phyloP scores from a whole-genome alignment of 2,888 invertebrate species.

The Machimus atricapillus region DNA sequence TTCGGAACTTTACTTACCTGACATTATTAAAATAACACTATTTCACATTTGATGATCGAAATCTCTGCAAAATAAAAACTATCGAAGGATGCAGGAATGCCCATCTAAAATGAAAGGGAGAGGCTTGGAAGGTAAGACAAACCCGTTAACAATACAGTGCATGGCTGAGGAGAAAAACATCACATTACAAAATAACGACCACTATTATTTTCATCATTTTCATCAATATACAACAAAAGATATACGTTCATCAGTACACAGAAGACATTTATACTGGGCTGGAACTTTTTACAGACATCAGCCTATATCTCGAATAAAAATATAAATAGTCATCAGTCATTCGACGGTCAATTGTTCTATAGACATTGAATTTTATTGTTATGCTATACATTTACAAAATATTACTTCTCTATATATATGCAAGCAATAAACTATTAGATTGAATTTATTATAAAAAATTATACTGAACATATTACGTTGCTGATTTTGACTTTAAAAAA shows the following conservation, averaged over 20 bases:
- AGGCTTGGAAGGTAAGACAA: background rate
- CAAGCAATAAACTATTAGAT: slow-evolving; percentile 20
- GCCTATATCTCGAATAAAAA: slow-evolving; percentile 18
- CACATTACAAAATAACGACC: slow-evolving; percentile 30
- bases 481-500: slow-evolving; percentile 6
- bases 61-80: background rate
- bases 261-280: slow-evolving; percentile 25
- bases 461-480: slow-evolving; percentile 28
- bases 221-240: slow-evolving; percentile 39
- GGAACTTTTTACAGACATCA: slow-evolving; percentile 14
- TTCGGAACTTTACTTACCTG: too few relatives aligned
- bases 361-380: slow-evolving; percentile 37
- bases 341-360: slow-evolving; percentile 29
- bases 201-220: slow-evolving; percentile 39
- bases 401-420: slow-evolving; percentile 33
- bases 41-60: background rate
- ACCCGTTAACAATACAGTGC: background rate
- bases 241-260: slow-evolving; percentile 34
- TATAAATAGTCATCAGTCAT: slow-evolving; percentile 26
- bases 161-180: slow-evolving; percentile 55
- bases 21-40: too few relatives aligned
- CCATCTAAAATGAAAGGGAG: background rate
- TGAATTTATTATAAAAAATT: slow-evolving; percentile 15
- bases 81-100: background rate
- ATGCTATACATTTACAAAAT: slow-evolving; percentile 38